A percentile compares a stretch with the other conserved stretches of the same genome.
Conservation (phyloP, 2,113 vertebrate species). For the Cacatua alba region DNA sequence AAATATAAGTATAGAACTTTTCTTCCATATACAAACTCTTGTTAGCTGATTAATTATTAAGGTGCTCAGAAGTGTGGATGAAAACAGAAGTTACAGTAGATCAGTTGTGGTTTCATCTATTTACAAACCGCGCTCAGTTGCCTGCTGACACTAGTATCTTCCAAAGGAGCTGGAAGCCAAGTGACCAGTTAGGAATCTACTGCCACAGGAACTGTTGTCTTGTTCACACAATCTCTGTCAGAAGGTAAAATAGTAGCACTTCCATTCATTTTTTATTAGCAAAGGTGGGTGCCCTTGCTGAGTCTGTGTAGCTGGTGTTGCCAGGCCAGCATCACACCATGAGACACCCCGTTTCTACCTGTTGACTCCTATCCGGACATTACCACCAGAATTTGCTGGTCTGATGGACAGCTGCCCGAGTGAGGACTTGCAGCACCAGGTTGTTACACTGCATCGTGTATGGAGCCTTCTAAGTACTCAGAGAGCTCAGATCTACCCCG, state of each 20-base stretch:
- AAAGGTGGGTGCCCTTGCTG: background rate
- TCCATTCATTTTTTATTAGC: background rate
- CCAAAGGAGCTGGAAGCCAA: background rate
- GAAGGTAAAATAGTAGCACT: background rate
- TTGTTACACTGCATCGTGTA: rapidly evolving
- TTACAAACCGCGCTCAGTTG: background rate
- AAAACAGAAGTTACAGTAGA: background rate
- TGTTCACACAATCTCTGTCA: background rate
- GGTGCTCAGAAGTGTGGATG: constrained; percentile 62
- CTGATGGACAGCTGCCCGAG: background rate
- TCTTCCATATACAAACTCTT: constrained; percentile 47
- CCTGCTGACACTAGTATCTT: background rate
- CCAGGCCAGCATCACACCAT: rapidly evolving
- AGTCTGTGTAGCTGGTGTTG: background rate
- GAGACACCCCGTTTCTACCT: background rate
- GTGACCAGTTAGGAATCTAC: rapidly evolving
- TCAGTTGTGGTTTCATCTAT: background rate
- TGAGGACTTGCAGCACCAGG: background rate
- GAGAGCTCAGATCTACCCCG: background rate
- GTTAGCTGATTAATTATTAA: constrained; percentile 55
- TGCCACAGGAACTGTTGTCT: background rate
- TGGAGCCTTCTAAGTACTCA: rapidly evolving
- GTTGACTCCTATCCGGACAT: background rate
- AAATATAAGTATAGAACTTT: constrained; percentile 53
- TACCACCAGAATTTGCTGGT: background rate